phyloP scores from a whole-genome alignment of 2,113 vertebrate species.

The Salvelinus alpinus region DNA sequence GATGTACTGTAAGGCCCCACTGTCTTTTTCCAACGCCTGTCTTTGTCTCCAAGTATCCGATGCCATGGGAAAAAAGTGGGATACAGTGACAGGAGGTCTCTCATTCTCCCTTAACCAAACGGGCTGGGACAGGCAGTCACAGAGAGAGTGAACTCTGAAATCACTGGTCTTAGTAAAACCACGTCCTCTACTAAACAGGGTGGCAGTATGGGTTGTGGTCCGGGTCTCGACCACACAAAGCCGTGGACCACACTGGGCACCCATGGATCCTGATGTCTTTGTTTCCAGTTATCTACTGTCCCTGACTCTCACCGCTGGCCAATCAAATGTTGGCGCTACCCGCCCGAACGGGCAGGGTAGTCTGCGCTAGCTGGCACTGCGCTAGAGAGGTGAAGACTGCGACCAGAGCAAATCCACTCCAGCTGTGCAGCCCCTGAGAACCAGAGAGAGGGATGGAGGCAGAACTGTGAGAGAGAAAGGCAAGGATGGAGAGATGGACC shows the following conservation, averaged over 20 bases:
- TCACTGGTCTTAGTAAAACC: background rate
- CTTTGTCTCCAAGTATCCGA: background rate
- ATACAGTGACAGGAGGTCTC: background rate
- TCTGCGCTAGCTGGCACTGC: background rate
- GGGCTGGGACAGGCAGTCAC: background rate
- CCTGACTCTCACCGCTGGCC: background rate
- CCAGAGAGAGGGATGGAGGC: background rate
- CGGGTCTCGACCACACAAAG: background rate
- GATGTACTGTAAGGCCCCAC: background rate
- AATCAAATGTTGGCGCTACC: background rate
- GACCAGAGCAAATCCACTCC: background rate
- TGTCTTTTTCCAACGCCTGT: background rate
- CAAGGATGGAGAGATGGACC: background rate
- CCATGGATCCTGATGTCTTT: background rate
- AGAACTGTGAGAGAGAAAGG: no score
- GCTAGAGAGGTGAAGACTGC: background rate
- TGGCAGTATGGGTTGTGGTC: background rate
- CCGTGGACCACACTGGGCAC: background rate
- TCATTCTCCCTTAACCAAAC: background rate
- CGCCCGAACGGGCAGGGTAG: background rate
- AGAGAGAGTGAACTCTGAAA: background rate
- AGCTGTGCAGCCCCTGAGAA: background rate
- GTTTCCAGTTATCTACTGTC: background rate
- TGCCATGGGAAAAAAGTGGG: background rate
- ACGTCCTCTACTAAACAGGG: background rate